phyloP scores from a whole-genome alignment of 2,888 invertebrate genomes.

The Hololepta plana region DNA sequence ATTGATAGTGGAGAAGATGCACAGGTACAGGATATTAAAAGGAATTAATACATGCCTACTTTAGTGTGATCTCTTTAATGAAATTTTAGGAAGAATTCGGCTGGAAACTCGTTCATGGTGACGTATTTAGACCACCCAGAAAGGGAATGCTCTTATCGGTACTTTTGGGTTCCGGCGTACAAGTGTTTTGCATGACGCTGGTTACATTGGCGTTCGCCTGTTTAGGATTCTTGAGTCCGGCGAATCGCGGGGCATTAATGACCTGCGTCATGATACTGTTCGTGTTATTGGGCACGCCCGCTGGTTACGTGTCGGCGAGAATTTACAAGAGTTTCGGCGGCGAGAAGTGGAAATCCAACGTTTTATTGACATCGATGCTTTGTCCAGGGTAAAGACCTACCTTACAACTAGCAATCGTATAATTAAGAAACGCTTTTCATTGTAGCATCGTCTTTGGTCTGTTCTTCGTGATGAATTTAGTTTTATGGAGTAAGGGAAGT shows the following conservation, averaged over 20 bases:
- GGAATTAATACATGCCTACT: not conserved
- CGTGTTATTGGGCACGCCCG: conserved; percentile 91
- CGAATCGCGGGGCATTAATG: conserved; percentile 96
- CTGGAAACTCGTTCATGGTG: conserved; percentile 97
- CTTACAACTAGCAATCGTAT: not conserved
- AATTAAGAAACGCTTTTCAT: conserved; percentile 8
- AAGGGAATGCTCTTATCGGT: conserved; percentile 94
- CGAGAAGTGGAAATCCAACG: conserved; percentile 96
- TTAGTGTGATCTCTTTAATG: no score
- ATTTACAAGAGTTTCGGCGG: conserved; percentile 99
- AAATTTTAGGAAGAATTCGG: conserved; percentile 78
- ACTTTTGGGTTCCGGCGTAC: conserved; percentile 89
- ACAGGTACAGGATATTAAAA: conserved; percentile 21
- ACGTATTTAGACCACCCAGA: conserved; percentile 90
- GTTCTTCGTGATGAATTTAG: conserved; percentile 92
- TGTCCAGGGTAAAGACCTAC: conserved; percentile 67
- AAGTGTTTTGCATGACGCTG: conserved; percentile 90
- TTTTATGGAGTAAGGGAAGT: conserved; percentile 90
- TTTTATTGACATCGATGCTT: conserved; percentile 86
- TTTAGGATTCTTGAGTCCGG: conserved; percentile 94
- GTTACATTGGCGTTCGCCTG: conserved; percentile 97
- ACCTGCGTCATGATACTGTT: conserved; percentile 93
- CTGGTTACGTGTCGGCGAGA: conserved; percentile 91
- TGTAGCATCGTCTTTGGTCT: conserved; percentile 83
- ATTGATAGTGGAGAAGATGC: conserved; percentile 75